Conservation (phyloP, 2,797 vertebrate genomes). For the Spheniscus humboldti region DNA sequence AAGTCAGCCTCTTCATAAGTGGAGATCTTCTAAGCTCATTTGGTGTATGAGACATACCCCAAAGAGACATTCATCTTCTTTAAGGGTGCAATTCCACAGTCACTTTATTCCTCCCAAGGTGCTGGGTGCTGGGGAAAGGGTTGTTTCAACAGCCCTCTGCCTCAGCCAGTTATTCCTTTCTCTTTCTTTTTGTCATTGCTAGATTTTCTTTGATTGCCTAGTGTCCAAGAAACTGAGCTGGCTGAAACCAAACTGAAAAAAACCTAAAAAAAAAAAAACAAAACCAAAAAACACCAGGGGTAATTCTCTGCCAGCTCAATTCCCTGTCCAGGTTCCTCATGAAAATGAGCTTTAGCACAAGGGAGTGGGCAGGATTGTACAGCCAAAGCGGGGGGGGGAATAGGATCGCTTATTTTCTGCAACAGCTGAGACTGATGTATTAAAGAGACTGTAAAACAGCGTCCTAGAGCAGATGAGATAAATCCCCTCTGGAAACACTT, state of each 20-base stretch:
- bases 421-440: neutral
- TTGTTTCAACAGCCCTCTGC: neutral
- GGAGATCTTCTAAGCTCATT: neutral
- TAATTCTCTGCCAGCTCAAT: neutral
- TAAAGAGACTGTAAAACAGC: neutral
- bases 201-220: neutral
- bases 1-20: neutral
- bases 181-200: neutral
- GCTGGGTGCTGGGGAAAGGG: neutral
- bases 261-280: accelerated
- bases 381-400: neutral
- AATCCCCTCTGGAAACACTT: neutral
- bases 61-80: neutral
- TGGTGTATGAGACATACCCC: neutral
- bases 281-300: neutral
- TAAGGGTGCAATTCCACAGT: neutral
- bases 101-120: neutral
- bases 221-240: neutral
- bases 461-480: neutral
- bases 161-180: neutral
- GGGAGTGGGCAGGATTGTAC: neutral
- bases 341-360: neutral
- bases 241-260: neutral
- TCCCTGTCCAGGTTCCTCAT: neutral
- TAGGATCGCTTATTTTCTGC: neutral